A percentile compares a stretch with the other conserved stretches of the same genome.
Conservation (phyloP, 2,797 vertebrate species). For the Macropodus opercularis region DNA sequence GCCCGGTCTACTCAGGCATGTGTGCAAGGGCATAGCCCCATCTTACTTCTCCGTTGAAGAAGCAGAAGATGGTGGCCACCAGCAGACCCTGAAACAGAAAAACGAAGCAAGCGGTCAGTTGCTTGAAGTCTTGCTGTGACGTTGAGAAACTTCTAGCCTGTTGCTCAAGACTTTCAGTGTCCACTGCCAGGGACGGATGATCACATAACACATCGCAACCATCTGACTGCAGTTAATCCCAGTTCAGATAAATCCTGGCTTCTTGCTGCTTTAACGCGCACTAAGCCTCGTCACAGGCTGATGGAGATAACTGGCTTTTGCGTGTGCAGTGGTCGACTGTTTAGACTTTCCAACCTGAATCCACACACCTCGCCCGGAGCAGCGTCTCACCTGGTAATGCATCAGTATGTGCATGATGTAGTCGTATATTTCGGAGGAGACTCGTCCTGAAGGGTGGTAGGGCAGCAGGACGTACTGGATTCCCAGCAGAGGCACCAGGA, state of each 20-base stretch:
- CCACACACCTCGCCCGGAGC: no score
- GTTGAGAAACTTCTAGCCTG: slow-evolving; percentile 3
- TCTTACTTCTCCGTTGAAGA: slow-evolving; percentile 98
- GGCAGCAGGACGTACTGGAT: slow-evolving; percentile 95
- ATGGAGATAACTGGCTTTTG: slow-evolving; percentile 10
- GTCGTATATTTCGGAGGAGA: slow-evolving; percentile 92
- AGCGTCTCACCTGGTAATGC: slow-evolving; percentile 92
- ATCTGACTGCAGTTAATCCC: slow-evolving; percentile 32
- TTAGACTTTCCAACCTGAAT: no score
- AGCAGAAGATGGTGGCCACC: slow-evolving; percentile 98
- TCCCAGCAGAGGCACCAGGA: slow-evolving; percentile 93
- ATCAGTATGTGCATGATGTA: slow-evolving; percentile 96
- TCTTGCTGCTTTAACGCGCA: slow-evolving; percentile 65
- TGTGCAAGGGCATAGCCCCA: slow-evolving; percentile 13
- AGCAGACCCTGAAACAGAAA: slow-evolving; percentile 89
- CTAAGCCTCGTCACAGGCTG: slow-evolving; percentile 15
- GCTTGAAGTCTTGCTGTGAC: slow-evolving; percentile 6
- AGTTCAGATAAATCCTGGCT: slow-evolving; percentile 56
- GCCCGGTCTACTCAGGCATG: not conserved
- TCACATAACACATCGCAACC: slow-evolving; percentile 53
- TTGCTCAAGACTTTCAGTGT: slow-evolving; percentile 32
- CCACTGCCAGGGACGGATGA: slow-evolving; percentile 17
- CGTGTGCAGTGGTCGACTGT: no score
- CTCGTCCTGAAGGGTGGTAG: slow-evolving; percentile 89
- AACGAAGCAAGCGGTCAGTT: slow-evolving; percentile 11